Conservation (phyloP, 2,888 invertebrate genomes). For the Aphodius sticticus region DNA sequence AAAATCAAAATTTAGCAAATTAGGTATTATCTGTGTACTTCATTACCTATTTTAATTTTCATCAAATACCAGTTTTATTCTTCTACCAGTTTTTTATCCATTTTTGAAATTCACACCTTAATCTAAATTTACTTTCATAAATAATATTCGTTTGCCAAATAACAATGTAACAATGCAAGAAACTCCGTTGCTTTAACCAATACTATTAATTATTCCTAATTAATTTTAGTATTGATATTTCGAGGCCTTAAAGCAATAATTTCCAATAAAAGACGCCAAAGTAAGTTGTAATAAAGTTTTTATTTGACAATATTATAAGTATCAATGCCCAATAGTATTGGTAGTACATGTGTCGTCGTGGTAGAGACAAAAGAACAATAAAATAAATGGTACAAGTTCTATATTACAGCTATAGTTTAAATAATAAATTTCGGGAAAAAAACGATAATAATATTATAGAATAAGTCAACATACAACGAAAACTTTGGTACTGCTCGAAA, state of each 20-base stretch:
- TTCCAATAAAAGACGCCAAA: constrained; percentile 20
- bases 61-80: too few species aligned
- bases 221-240: constrained; percentile 27
- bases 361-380: constrained; percentile 16
- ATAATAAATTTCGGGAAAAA: constrained; percentile 11
- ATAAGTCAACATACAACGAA: constrained; percentile 11
- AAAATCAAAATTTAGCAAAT: too few species aligned
- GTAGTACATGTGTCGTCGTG: constrained; percentile 22
- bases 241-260: not conserved
- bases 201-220: too few species aligned
- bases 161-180: too few species aligned
- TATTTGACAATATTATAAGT: constrained; percentile 40
- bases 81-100: too few species aligned
- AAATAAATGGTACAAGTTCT: constrained; percentile 22
- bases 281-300: constrained; percentile 37
- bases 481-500: constrained; percentile 17
- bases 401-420: not conserved
- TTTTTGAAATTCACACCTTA: too few species aligned
- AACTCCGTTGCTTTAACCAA: too few species aligned
- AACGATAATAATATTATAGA: constrained; percentile 14
- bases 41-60: too few species aligned
- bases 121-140: too few species aligned
- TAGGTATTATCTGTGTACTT: too few species aligned
- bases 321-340: constrained; percentile 34
- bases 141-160: too few species aligned